Percentiles rank a stretch among this genome's conserved stretches.
phyloP scores from a whole-genome alignment of 2,888 invertebrate genomes.

The Tanytarsus gracilentus region DNA sequence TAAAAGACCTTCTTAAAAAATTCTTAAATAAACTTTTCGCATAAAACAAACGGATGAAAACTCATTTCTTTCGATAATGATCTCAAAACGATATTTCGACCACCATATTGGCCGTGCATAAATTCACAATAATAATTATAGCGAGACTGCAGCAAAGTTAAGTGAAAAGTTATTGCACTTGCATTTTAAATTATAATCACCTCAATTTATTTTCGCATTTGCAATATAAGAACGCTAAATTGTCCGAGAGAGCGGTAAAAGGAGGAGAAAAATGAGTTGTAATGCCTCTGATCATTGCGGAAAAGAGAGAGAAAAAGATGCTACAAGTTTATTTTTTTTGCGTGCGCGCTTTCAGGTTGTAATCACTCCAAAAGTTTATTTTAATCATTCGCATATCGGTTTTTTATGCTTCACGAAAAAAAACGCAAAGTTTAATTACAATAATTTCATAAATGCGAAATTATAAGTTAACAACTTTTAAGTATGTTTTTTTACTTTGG shows the following conservation, averaged over 20 bases:
- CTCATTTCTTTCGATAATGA: no score
- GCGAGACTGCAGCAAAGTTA: no score
- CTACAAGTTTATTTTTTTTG: slow-evolving; percentile 3
- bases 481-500: slow-evolving; percentile 17
- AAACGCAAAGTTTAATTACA: slow-evolving; percentile 25
- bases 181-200: no score
- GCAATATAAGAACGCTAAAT: not conserved
- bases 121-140: no score
- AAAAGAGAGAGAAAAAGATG: no score
- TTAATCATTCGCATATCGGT: slow-evolving; percentile 7
- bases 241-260: not conserved
- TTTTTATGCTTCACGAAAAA: not conserved
- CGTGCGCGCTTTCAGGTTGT: not conserved
- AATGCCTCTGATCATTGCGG: slow-evolving; percentile 21
- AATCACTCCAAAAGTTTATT: slow-evolving; percentile 24
- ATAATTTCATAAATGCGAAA: slow-evolving; percentile 28
- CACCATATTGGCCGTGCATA: no score
- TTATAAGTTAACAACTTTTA: slow-evolving; percentile 27
- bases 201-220: not conserved
- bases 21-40: no score
- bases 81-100: no score
- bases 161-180: no score
- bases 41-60: no score
- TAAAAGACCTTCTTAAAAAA: no score
- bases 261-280: slow-evolving; percentile 25